Evolutionary conservation across 92 coral and sea anemone genomes (phyloP).

Genomic region (Bergia sp.): DNA sequence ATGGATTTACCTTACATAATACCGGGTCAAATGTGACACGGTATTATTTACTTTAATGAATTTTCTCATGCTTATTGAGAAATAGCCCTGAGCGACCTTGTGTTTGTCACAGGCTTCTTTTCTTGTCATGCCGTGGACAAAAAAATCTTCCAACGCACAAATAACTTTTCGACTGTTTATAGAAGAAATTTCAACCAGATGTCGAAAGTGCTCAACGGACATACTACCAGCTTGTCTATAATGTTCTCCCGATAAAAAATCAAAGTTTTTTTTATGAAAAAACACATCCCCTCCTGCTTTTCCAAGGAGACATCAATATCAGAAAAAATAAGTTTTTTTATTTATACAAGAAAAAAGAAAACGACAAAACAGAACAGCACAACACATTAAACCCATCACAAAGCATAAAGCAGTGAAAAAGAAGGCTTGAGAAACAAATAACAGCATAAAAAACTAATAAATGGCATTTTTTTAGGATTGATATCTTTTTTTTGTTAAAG

Average conservation of each 20-base stretch:
- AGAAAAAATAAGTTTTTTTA: background rate
- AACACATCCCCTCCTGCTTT: background rate
- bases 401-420: background rate
- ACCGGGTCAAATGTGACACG: background rate
- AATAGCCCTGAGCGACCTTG: background rate
- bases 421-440: background rate
- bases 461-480: background rate
- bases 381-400: background rate
- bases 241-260: background rate
- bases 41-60: background rate
- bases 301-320: background rate
- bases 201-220: background rate
- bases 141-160: background rate
- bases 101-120: background rate
- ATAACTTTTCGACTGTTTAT: background rate
- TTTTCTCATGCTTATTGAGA: background rate
- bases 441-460: background rate
- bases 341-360: background rate
- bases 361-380: background rate
- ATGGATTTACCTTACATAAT: background rate
- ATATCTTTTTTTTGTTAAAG: background rate
- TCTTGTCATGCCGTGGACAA: background rate
- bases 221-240: background rate
- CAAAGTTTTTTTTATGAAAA: background rate
- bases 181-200: background rate